Evolutionary conservation across 2,113 vertebrate genomes (phyloP), one percentile per base, ranked within the genome.

Genomic region (Aleadryas rufinucha): DNA sequence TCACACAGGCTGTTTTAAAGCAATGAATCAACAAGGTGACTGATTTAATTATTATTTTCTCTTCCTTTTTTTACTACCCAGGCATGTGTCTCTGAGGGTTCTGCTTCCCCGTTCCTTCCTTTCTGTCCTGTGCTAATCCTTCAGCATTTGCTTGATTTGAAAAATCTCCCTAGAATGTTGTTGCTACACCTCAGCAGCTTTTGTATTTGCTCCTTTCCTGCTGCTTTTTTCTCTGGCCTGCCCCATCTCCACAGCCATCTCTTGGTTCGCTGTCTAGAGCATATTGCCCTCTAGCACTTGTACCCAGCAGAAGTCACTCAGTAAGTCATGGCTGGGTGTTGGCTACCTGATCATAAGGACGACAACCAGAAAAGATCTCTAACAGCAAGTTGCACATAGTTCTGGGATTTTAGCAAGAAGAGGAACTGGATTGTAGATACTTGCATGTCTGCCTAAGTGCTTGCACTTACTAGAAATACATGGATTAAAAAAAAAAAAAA

Each of bases 1-100:
- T 93, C 54, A 45, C 31, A 52, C 9, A 27, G 49, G 13, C 39
- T 7, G 4, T 60, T 87, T 60, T 49, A 70, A 94, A 87, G 50
- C 37, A 85, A 65, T 37, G 33, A 74, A 35, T 70, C 54, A 74
- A 74, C 13, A 45, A 45, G 31, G 33, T 83, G 80, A 88, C 50
- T 13, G 19, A 53, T 86, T 45, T 80, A 84, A 81, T 64, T 71
- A 76, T n/a, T 81, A 64, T 88, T 85, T 93, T 93, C 22, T 56
- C 47, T 79, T 81, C 28, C 31, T 77, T 75, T n/a, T 83, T 53
- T 85, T 49, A 44, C 31, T 68, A 33, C 42, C 30, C 7, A 22
- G 11, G 23, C 0, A 0, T 24, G 19, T 20, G 39, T 27, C 11
- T 70, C 54, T 77, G 61, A n/a, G n/a, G n/a, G 7, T 47, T 80